These are phyloP conservation scores for Micropterix aruncella DNA, from an alignment of 2,888 invertebrate species.

Conservation along the genomic window DNA sequence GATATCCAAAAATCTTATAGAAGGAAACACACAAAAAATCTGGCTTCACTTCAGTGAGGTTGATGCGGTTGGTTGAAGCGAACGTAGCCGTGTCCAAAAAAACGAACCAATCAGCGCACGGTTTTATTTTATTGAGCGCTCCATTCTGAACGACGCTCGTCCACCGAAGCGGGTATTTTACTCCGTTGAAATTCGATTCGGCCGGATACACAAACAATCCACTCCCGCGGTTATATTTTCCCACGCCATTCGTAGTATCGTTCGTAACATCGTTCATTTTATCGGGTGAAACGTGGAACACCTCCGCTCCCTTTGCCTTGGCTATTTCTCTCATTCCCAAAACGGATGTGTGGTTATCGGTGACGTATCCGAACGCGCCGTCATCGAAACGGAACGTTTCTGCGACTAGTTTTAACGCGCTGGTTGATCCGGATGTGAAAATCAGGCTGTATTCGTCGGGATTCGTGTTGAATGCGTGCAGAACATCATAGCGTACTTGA, in stretches of 20 bases:
- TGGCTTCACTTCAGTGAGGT: slow-evolving; percentile 57
- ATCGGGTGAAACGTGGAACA: slow-evolving; percentile 42
- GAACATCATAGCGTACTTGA: slow-evolving; percentile 66
- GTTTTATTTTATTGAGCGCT: slow-evolving; percentile 28
- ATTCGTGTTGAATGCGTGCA: slow-evolving; percentile 75
- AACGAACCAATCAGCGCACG: slow-evolving; percentile 50
- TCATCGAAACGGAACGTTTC: slow-evolving; percentile 59
- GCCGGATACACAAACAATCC: slow-evolving; percentile 75
- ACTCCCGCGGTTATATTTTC: slow-evolving; percentile 22
- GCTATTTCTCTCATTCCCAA: slow-evolving; percentile 79
- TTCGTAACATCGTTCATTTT: slow-evolving; percentile 33
- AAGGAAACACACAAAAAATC: slow-evolving; percentile 90
- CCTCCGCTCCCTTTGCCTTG: slow-evolving; percentile 32
- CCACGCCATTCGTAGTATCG: slow-evolving; percentile 14
- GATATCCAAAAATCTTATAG: slow-evolving; percentile 93
- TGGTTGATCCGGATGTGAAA: slow-evolving; percentile 92
- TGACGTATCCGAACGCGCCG: slow-evolving; percentile 64
- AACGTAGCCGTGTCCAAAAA: slow-evolving; percentile 78
- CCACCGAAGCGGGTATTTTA: slow-evolving; percentile 72
- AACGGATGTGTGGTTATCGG: slow-evolving; percentile 93
- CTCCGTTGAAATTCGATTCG: slow-evolving; percentile 90
- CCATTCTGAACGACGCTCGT: slow-evolving; percentile 49
- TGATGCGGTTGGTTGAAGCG: slow-evolving; percentile 62
- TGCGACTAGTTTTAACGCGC: slow-evolving; percentile 66
- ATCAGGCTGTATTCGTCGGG: slow-evolving; percentile 71